Conservation (phyloP, 2,797 vertebrate species). For the Propithecus deckenii region DNA sequence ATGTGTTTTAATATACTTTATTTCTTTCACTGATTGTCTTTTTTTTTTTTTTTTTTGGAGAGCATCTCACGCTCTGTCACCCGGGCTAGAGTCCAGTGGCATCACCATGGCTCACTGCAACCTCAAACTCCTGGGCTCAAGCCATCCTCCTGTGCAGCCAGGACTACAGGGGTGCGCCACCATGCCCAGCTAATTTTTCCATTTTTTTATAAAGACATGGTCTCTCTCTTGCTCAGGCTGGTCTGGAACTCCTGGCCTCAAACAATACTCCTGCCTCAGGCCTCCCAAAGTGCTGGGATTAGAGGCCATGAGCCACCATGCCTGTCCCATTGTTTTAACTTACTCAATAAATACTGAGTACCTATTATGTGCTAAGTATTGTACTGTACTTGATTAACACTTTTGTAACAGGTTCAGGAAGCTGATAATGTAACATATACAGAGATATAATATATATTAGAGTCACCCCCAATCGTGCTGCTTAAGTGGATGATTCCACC, state of each 20-base stretch:
- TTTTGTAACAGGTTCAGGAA: slow-evolving; percentile 31
- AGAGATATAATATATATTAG: not conserved
- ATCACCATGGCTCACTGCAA: not conserved
- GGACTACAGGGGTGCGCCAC: not conserved
- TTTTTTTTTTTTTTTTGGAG: not conserved
- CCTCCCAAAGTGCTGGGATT: not conserved
- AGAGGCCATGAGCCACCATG: not conserved
- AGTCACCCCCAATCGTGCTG: not conserved
- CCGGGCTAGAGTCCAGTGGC: not conserved
- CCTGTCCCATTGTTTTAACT: not conserved
- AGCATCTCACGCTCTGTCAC: not conserved
- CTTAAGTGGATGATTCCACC: not conserved
- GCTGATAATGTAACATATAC: not conserved
- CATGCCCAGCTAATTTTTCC: not conserved
- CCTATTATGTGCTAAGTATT: not conserved
- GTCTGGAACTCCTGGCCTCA: not conserved
- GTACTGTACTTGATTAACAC: not conserved
- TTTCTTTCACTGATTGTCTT: not conserved
- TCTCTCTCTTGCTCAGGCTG: not conserved
- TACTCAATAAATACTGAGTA: not conserved
- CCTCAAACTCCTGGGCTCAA: not conserved
- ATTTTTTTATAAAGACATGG: not conserved
- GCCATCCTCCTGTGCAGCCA: not conserved
- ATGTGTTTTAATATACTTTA: not conserved
- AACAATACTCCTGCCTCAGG: not conserved